A percentile compares a stretch with the other conserved stretches of the same genome.
These are phyloP conservation scores for Drepanosiphum platanoidis DNA, from an alignment of 2,888 invertebrate genomes.

Conservation along the genomic window DNA sequence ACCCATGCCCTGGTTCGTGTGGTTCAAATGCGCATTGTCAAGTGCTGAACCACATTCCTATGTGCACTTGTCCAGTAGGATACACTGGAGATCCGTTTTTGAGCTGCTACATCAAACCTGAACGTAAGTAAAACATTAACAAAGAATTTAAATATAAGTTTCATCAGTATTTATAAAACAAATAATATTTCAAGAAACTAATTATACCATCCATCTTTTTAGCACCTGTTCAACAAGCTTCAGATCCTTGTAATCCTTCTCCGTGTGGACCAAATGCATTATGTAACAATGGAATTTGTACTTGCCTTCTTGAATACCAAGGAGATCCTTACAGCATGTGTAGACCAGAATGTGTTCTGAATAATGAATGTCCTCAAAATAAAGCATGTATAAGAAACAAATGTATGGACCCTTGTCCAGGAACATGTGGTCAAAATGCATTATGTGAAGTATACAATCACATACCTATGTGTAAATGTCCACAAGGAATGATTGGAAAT, in stretches of 20 bases:
- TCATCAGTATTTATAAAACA: background rate
- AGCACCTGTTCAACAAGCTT: constrained; percentile 58
- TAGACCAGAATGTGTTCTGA: constrained; percentile 77
- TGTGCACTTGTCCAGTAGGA: constrained; percentile 76
- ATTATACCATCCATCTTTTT: constrained; percentile 4
- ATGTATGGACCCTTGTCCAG: constrained; percentile 73
- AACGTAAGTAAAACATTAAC: constrained; percentile 17
- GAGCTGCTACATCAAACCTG: constrained; percentile 59
- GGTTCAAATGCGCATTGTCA: constrained; percentile 71
- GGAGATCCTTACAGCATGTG: constrained; percentile 84
- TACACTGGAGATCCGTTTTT: constrained; percentile 75
- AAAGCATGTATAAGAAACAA: constrained; percentile 70
- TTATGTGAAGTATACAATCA: constrained; percentile 75
- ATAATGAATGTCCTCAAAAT: constrained; percentile 71
- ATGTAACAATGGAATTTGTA: constrained; percentile 76
- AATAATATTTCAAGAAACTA: background rate
- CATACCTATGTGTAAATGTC: constrained; percentile 76
- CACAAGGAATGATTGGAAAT: constrained; percentile 75
- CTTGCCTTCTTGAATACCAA: constrained; percentile 77
- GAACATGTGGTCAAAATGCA: constrained; percentile 74
- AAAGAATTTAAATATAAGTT: background rate
- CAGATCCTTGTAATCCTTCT: constrained; percentile 69
- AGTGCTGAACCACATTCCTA: constrained; percentile 73
- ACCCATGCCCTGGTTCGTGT: constrained; percentile 72
- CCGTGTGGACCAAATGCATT: constrained; percentile 80